Base-by-base conservation (phyloP, 2,888 invertebrate species). In the Callyntrura sp. region DNA sequence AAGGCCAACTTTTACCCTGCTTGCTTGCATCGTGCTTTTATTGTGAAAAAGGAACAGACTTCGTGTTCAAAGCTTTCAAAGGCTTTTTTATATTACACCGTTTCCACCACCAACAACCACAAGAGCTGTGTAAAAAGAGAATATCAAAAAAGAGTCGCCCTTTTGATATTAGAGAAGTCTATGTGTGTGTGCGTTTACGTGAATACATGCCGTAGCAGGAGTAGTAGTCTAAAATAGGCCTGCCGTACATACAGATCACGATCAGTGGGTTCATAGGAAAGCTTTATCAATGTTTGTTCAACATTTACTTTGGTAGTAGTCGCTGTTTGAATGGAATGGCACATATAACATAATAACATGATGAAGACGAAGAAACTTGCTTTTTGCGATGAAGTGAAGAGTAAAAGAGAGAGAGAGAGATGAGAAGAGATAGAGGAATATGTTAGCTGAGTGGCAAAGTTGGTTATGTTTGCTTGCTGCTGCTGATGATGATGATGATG, bases 1-100 rank as follows among this genome's bases (percentile, higher is more conserved):
- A 73, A 73, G 73, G 73, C 73, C 70, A 73, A 73, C 73, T 73
- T 73, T 73, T 73, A 48, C 73, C 73, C 48, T 73, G 43, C 43
- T 25, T 14, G 35, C 45, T 35, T 14, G 73, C 48, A n/a, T 35
- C 17, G n/a, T n/a, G 43, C 51, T 35, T 45, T 45, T 23, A 12
- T 73, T 73, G 73, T 0, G 73, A 73, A 73, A 73, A 73, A 73
- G 45, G 73, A 73, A 73, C 51, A 48, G n/a, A n/a, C n/a, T n/a
- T n/a, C n/a, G n/a, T n/a, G n/a, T n/a, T n/a, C n/a, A n/a, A n/a
- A n/a, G n/a, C n/a, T n/a, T n/a, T n/a, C 51, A 73, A 73, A 73
- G 51, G 73, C 23, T 25, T 73, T 70, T 70, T 73, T 48, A 73
- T 48, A 73, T 45, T 70, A 45, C 45, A 48, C 48, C 51, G 51